Evolutionary conservation across 2,888 invertebrate species (phyloP), one percentile per base, ranked within the genome.

Genomic region (Smittia aterrima): DNA sequence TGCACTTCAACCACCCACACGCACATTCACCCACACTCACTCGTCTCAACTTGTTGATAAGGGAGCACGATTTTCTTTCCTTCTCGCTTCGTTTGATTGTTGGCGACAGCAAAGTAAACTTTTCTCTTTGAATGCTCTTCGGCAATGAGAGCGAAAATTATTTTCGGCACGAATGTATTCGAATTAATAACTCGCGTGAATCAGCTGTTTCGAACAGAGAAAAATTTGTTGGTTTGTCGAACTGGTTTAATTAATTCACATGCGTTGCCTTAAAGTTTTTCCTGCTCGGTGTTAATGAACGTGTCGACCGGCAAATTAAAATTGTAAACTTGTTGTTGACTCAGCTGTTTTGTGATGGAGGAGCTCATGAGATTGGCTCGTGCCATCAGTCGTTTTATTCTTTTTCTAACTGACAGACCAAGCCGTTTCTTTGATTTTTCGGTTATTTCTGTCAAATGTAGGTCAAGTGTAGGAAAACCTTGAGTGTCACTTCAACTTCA

Each of bases 131-230:
- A 3, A 47, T 16, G 2, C 47, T 47, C 47, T 47, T n/a, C 47
- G 47, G n/a, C 47, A 11, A 47, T 9, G 47, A 47, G 47, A 6
- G 47, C 2, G 11, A 47, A 47, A 32, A 13, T 13, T 16, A 16
- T 47, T 47, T 16, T 47, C 47, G 6, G 47, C 47, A 32, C 16
- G 47, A 47, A n/a, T n/a, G n/a, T n/a, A n/a, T n/a, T 47, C 47
- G 11, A 32, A 9, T 32, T 47, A 16, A 47, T n/a, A 16, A 13
- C 16, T 47, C 47, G 6, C 47, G 47, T 47, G 47, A n/a, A n/a
- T 47, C 47, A 47, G 47, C 47, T 47, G 47, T 47, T 47, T 47
- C 47, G 16, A 47, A n/a, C n/a, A n/a, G n/a, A n/a, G n/a, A 47
- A 47, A 13, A 3, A 2, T 47, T 47, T 47, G 47, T 47, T 47